Conservation (phyloP, 2,113 vertebrate genomes). For the Pedetes capensis region DNA sequence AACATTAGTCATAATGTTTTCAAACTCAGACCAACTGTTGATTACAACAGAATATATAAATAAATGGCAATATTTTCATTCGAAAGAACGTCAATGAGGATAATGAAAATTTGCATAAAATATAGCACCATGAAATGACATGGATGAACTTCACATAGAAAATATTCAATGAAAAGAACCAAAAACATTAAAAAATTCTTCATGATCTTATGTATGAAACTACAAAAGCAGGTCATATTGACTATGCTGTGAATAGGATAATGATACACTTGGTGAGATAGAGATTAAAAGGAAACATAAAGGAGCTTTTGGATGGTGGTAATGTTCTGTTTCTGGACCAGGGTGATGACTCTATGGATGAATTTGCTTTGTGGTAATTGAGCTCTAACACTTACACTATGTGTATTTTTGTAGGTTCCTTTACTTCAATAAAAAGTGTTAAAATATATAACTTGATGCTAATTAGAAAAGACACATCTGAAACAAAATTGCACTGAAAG, state of each 20-base stretch:
- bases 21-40: not conserved
- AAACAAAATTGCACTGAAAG: constrained; percentile 50
- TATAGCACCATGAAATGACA: not conserved
- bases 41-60: not conserved
- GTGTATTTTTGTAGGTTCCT: constrained; percentile 11
- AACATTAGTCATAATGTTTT: not conserved
- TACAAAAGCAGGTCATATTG: not conserved
- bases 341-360: not conserved
- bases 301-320: not conserved
- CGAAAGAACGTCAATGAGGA: not conserved
- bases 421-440: constrained; percentile 38
- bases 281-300: not conserved
- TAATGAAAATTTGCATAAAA: constrained; percentile 20
- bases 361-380: constrained; percentile 49
- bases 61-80: not conserved
- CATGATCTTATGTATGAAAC: not conserved
- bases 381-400: not conserved
- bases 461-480: constrained; percentile 59
- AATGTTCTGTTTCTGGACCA: not conserved
- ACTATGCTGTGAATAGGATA: not conserved
- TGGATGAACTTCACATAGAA: not conserved
- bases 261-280: not conserved
- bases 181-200: not conserved
- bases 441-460: constrained; percentile 29
- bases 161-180: not conserved